Base-by-base conservation (phyloP, 2,888 invertebrate species). In the Oligia strigilis region DNA sequence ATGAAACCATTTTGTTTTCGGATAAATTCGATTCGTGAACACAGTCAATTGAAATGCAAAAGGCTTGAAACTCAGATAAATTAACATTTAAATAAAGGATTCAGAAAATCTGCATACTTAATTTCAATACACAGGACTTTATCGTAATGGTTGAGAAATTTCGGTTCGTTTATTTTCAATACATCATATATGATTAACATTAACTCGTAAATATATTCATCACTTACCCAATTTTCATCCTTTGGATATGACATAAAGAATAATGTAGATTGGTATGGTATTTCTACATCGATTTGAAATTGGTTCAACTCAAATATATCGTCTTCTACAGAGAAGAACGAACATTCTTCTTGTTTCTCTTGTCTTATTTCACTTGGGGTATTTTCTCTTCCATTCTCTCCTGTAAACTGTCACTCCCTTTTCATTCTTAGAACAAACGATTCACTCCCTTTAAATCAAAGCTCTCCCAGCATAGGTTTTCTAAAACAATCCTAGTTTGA, bases 31-130 rank as follows among this genome's bases (percentile, higher is more conserved):
- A 67, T 74, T 71, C 66, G 58, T 62, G 69, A 65, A 65, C 40
- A 52, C n/a, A 43, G 66, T 43, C 23, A 73, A 70, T 75, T 75
- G 72, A 85, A 76, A 85, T 84, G 64, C 70, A 71, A 74, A 85
- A 75, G 62, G 75, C 23, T 78, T 40, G 62, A 46, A 79, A 72
- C 55, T 36, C 69, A 36, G 70, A 46, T 43, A 78, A 75, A 85
- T 85, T 81, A 73, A 81, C 81, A 81, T 85, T 78, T 84, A 65
- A 78, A 85, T 84, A 76, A 81, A 78, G 52, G 40, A 67, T 72
- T 76, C 64, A 36, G 75, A 23, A 78, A 70, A 81, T 84, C 73
- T 81, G 40, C 81, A 85, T 76, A 81, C 13, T 70, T 85, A 71
- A 81, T 85, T 78, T 85, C 64, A 66, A 78, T 81, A 65, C 52